A percentile compares a stretch with the other conserved stretches of the same genome.
Evolutionary conservation across 2,797 vertebrate species (phyloP).

Genomic region (Lates japonicus): DNA sequence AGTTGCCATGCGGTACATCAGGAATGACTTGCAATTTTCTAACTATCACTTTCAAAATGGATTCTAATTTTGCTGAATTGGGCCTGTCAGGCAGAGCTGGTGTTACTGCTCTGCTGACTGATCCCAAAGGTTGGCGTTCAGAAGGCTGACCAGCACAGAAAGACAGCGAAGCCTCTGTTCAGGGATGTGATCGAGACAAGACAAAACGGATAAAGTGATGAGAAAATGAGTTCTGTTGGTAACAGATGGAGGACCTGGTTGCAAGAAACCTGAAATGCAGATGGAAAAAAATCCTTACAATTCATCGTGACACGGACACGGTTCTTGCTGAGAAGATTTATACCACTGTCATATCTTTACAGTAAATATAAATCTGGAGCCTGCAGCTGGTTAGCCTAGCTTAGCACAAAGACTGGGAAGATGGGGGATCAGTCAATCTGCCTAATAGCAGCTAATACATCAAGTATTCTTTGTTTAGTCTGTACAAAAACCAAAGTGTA

Average conservation of each 20-base stretch:
- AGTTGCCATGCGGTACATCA: conserved; percentile 80
- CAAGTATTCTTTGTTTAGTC: neutral
- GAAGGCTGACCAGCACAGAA: conserved; percentile 56
- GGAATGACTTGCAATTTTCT: conserved; percentile 86
- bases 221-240: conserved; percentile 30
- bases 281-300: neutral
- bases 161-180: conserved; percentile 49
- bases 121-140: conserved; percentile 67
- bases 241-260: conserved; percentile 12
- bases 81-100: conserved; percentile 75
- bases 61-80: conserved; percentile 81
- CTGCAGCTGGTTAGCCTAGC: conserved; percentile 18
- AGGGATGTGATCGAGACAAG: conserved; percentile 28
- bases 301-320: neutral
- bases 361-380: conserved; percentile 2
- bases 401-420: neutral
- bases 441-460: neutral
- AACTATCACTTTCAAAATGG: conserved; percentile 86
- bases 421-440: neutral
- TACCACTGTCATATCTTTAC: neutral
- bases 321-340: neutral
- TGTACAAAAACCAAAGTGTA: neutral
- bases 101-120: conserved; percentile 60
- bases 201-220: conserved; percentile 21
- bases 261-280: conserved; percentile 8